Evolutionary conservation across 2,113 vertebrate genomes (phyloP).

Genomic region (Muntiacus reevesi): DNA sequence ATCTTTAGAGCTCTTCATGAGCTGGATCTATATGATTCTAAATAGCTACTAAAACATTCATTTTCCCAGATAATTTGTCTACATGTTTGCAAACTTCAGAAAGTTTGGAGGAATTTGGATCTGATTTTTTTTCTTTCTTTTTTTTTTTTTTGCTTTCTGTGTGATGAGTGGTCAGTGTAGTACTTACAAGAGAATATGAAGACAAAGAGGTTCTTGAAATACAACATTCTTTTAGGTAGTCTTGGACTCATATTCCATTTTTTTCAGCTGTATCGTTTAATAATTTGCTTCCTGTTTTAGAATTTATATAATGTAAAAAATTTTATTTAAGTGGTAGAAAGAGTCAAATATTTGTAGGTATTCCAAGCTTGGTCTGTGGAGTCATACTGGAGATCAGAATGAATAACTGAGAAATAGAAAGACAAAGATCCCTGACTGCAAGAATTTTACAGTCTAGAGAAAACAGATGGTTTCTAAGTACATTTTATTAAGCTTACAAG

Average conservation of each 20-base stretch:
- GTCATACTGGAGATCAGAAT: not conserved
- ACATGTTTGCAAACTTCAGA: not conserved
- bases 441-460: not conserved
- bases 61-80: not conserved
- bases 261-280: not conserved
- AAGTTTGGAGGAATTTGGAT: not conserved
- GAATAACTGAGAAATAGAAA: not conserved
- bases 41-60: not conserved
- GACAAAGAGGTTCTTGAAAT: not conserved
- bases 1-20: not conserved
- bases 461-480: not conserved
- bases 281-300: not conserved
- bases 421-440: not conserved
- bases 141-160: not conserved
- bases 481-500: not conserved
- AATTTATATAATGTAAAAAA: not conserved
- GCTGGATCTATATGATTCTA: slow-evolving; percentile 8
- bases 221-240: not conserved
- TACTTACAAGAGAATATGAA: not conserved
- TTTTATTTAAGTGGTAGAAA: not conserved
- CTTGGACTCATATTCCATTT: not conserved
- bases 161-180: not conserved
- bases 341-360: not conserved
- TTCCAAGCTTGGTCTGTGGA: not conserved
- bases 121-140: not conserved